A percentile compares a stretch with the other conserved stretches of the same genome.
These are phyloP conservation scores for Caenorhabditis sulstoni DNA, from an alignment of 2,888 invertebrate genomes.

Conservation along the genomic window DNA sequence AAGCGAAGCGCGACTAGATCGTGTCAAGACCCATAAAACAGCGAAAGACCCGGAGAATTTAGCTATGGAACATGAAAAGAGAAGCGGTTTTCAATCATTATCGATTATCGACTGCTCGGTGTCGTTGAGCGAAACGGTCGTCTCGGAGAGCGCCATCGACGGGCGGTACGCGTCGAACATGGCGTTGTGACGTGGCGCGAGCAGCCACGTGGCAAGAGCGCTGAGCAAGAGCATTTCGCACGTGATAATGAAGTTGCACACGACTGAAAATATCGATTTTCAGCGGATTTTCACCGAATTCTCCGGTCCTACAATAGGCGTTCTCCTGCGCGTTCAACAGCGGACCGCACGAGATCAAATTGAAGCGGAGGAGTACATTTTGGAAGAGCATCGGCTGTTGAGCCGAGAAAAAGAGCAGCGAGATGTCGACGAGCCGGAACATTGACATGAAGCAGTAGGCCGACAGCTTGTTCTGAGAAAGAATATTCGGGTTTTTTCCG, in stretches of 20 bases:
- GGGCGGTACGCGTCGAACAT: conserved; percentile 69
- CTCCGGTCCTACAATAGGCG: conserved; percentile 74
- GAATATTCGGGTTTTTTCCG: too few species aligned
- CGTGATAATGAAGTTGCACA: conserved; percentile 79
- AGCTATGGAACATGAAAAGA: not conserved
- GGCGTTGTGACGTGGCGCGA: conserved; percentile 72
- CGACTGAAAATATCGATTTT: conserved; percentile 70
- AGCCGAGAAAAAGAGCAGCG: conserved; percentile 78
- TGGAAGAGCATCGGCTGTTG: conserved; percentile 80
- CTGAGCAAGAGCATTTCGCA: conserved; percentile 76
- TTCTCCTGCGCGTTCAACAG: conserved; percentile 76
- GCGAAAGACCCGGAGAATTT: conserved; percentile 4
- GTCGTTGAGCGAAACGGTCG: conserved; percentile 50
- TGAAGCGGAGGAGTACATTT: conserved; percentile 75
- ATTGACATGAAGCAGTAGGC: conserved; percentile 79
- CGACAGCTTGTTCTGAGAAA: conserved; percentile 76
- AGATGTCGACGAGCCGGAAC: conserved; percentile 78
- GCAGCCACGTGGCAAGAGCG: conserved; percentile 72
- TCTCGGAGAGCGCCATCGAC: conserved; percentile 24
- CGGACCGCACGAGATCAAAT: conserved; percentile 76
- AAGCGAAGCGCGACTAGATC: conserved; percentile 32
- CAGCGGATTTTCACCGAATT: not conserved
- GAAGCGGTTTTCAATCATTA: conserved; percentile 12
- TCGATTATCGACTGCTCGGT: conserved; percentile 66
- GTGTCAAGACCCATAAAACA: conserved; percentile 1